These are phyloP conservation scores for Tylochromis polylepis DNA, from an alignment of 2,113 vertebrate species.

Conservation along the genomic window DNA sequence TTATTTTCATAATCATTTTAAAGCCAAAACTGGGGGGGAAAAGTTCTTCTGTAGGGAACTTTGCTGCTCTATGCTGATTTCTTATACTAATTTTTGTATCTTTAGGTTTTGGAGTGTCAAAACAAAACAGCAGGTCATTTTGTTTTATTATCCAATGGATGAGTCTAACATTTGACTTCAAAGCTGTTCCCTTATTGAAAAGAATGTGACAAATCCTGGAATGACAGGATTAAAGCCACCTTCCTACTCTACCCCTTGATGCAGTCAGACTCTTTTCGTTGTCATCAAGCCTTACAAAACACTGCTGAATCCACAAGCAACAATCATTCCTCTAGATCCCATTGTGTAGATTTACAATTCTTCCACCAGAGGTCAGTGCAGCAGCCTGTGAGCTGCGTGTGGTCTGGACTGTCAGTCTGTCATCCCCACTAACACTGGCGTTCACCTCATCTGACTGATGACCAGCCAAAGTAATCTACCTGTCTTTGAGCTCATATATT, in stretches of 20 bases:
- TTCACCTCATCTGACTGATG: slow-evolving; percentile 38
- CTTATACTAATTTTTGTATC: background rate
- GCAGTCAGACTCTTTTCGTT: background rate
- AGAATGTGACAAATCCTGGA: background rate
- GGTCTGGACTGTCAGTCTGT: slow-evolving; percentile 41
- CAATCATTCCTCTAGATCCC: background rate
- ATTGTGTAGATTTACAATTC: background rate
- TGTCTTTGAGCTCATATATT: slow-evolving; percentile 39
- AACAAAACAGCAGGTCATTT: background rate
- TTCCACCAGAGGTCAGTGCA: slow-evolving; percentile 60
- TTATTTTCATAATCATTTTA: background rate
- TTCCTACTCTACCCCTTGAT: background rate
- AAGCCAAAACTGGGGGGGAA: background rate
- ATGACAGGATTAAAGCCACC: background rate
- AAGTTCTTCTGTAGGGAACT: background rate
- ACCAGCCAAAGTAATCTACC: slow-evolving; percentile 61
- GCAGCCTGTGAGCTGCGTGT: slow-evolving; percentile 39
- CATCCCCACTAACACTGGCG: slow-evolving; percentile 31
- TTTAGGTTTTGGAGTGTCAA: background rate
- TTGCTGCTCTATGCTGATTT: background rate
- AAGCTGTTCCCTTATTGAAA: background rate
- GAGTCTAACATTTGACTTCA: background rate
- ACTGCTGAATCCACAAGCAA: background rate
- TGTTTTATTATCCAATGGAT: background rate
- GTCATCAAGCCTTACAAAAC: background rate